Evolutionary conservation across 1,140 invertebrate species (phyloP).

Genomic region (Batillaria attramentaria): DNA sequence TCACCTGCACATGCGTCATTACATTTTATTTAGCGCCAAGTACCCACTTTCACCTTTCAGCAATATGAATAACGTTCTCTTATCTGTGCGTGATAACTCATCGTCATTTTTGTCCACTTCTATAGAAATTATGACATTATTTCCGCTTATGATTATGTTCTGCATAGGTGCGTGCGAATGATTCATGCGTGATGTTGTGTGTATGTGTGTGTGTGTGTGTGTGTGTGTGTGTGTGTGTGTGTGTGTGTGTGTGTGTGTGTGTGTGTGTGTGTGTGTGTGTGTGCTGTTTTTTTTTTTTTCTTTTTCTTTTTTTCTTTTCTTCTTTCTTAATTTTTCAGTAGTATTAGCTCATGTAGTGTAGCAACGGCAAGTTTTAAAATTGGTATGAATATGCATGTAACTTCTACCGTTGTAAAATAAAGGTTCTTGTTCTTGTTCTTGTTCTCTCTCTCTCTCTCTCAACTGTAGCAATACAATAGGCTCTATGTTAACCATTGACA

Average conservation of each 20-base stretch:
- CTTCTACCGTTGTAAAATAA: too few species aligned
- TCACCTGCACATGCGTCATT: too few species aligned
- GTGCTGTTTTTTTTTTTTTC: not conserved
- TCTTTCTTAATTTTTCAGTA: too few species aligned
- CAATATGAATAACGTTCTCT: too few species aligned
- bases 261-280: conserved; percentile 24
- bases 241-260: conserved; percentile 17
- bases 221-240: not conserved
- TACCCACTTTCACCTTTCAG: too few species aligned
- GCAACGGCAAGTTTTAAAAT: not conserved
- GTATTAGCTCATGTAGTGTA: not conserved
- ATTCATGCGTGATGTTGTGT: not conserved
- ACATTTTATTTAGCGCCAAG: too few species aligned
- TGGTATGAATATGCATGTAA: not conserved
- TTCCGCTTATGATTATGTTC: not conserved
- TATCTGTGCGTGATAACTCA: too few species aligned
- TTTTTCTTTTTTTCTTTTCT: too few species aligned
- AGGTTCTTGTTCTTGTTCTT: not conserved
- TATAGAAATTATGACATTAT: not conserved
- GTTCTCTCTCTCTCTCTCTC: not conserved
- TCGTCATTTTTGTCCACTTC: not conserved
- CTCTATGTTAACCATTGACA: too few species aligned
- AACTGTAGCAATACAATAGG: too few species aligned
- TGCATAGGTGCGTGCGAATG: not conserved
- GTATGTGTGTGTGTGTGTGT: not conserved